These are phyloP conservation scores for Pseudotriccus pelzelni DNA, from an alignment of 2,797 vertebrate species.

Conservation along the genomic window DNA sequence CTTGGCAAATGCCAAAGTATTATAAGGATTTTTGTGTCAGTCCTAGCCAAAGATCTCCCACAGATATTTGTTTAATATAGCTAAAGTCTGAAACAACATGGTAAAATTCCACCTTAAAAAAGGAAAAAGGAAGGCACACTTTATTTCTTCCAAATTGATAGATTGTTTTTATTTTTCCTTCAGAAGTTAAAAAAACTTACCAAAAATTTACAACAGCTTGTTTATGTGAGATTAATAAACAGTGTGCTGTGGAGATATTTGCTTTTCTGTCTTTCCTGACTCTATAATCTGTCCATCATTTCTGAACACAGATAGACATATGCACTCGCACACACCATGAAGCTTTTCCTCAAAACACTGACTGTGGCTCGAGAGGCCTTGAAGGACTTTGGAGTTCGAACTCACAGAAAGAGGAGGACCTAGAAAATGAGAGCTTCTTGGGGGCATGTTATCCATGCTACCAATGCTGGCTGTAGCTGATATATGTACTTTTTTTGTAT, in stretches of 20 bases:
- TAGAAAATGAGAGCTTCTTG: not conserved
- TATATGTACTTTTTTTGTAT: not conserved
- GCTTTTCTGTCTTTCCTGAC: not conserved
- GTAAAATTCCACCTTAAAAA: not conserved
- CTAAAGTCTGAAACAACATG: not conserved
- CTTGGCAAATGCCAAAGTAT: not conserved
- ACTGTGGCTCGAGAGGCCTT: not conserved
- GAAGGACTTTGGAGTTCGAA: not conserved
- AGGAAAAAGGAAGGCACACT: not conserved
- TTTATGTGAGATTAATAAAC: not conserved
- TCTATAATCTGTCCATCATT: not conserved
- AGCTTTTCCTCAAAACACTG: not conserved
- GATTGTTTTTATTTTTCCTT: not conserved
- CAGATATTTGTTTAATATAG: not conserved
- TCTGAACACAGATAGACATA: rapidly evolving
- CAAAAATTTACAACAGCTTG: not conserved
- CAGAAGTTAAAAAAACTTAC: not conserved
- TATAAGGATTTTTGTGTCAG: not conserved
- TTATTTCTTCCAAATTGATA: not conserved
- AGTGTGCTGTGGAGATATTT: not conserved
- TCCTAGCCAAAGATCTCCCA: not conserved
- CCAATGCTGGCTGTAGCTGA: not conserved
- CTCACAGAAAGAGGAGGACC: not conserved
- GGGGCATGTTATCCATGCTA: not conserved
- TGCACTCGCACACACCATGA: rapidly evolving